These are phyloP conservation scores for Chitala chitala DNA, from an alignment of 2,113 vertebrate species.

Conservation along the genomic window DNA sequence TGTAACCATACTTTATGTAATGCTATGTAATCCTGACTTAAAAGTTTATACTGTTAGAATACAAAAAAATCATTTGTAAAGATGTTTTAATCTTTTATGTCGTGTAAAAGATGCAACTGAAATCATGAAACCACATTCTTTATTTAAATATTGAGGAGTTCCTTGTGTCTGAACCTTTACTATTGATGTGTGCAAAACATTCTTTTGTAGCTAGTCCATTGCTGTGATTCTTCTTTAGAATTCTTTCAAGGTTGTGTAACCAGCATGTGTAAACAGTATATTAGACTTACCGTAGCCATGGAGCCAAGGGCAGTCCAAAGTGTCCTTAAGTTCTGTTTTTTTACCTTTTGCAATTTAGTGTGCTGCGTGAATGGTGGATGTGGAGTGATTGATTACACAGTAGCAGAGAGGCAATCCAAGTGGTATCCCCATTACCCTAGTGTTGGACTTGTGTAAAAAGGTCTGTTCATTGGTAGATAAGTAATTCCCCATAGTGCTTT, in stretches of 20 bases:
- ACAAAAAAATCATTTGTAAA: no score
- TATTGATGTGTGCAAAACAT: neutral
- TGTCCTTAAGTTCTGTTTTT: neutral
- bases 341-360: neutral
- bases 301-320: neutral
- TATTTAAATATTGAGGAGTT: no score
- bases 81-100: no score
- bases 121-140: neutral
- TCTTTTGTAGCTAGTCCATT: neutral
- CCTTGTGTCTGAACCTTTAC: neutral
- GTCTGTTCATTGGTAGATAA: conserved; percentile 60
- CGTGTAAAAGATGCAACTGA: neutral
- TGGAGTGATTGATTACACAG: conserved; percentile 29
- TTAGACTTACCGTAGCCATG: no score
- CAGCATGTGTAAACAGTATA: no score
- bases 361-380: neutral
- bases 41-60: no score
- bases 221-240: neutral
- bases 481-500: conserved; percentile 58
- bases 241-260: no score
- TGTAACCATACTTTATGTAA: no score
- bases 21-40: no score
- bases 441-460: conserved; percentile 40
- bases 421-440: conserved; percentile 37
- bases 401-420: conserved; percentile 40